Evolutionary conservation across 2,888 invertebrate genomes (phyloP).

Genomic region (Globia sparganii): DNA sequence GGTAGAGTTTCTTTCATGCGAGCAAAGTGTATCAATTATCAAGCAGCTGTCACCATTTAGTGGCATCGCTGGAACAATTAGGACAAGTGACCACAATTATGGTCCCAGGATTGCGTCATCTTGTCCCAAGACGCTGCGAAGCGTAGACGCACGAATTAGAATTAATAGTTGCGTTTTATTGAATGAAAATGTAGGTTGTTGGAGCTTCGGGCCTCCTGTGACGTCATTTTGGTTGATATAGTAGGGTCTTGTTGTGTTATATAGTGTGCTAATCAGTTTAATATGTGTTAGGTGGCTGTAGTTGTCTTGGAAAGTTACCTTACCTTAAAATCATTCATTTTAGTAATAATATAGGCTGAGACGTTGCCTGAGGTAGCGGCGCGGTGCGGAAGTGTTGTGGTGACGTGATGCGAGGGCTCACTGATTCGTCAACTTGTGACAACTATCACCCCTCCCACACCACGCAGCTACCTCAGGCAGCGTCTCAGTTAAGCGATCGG

Average conservation of each 20-base stretch:
- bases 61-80: slow-evolving; percentile 83
- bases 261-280: slow-evolving; percentile 15
- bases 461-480: no score
- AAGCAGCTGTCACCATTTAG: slow-evolving; percentile 86
- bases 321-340: no score
- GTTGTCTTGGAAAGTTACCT: background rate
- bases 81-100: slow-evolving; percentile 88
- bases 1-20: slow-evolving; percentile 45
- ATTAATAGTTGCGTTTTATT: slow-evolving; percentile 81
- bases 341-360: no score
- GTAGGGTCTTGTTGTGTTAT: slow-evolving; percentile 21
- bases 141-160: slow-evolving; percentile 81
- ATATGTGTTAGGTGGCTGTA: background rate
- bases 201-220: slow-evolving; percentile 60
- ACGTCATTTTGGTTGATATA: slow-evolving; percentile 56
- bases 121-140: slow-evolving; percentile 68
- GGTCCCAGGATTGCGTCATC: slow-evolving; percentile 82
- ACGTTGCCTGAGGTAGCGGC: no score
- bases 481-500: no score
- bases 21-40: slow-evolving; percentile 82
- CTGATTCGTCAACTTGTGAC: no score
- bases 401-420: no score
- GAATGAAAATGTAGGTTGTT: slow-evolving; percentile 79
- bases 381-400: no score
- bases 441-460: no score